Evolutionary conservation across 2,113 vertebrate species (phyloP), one percentile per base, ranked within the genome.

Genomic region (Oreotrochilus melanogaster): DNA sequence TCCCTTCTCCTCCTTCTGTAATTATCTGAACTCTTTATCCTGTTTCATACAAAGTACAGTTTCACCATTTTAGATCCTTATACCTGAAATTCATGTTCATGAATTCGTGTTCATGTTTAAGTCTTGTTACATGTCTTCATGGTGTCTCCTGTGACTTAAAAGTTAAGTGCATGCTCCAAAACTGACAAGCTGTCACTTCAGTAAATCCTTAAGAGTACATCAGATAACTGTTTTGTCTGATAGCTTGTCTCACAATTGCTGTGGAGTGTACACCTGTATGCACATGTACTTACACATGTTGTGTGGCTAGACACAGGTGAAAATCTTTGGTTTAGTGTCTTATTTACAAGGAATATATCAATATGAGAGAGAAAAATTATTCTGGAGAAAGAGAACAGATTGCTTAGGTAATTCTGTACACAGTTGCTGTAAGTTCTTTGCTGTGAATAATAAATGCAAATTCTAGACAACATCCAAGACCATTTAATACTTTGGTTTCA

Each of bases 271-370:
- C 81, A 47, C 22, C 7, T n/a, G 5, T 67, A 4, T n/a, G 27
- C 66, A 57, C 54, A 47, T 39, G 47, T 45, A 21, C 7, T 22
- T 23, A 19, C 0, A 1, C 31, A 8, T 0, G 0, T 27, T 0
- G 0, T 57, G 39, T 67, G 53, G 5, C 48, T 39, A 53, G 39
- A 67, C 78, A 58, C 9, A 27, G 28, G 33, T 65, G 30, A 62
- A 78, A 43, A 47, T 67, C 8, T 78, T 70, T 19, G 64, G 11
- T 35, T 75, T 2, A 1, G 37, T 50, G 80, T 87, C 24, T 2
- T 73, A 42, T 50, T 61, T 89, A 11, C 33, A 37, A 69, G 24
- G 78, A 48, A 3, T 64, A 11, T 67, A 22, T 65, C 25, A 50
- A 43, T 28, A 74, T 43, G 27, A 66, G 57, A 79, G 50, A 83